Evolutionary conservation across 2,113 vertebrate genomes (phyloP).

Genomic region (Trochalopteron elliotii): DNA sequence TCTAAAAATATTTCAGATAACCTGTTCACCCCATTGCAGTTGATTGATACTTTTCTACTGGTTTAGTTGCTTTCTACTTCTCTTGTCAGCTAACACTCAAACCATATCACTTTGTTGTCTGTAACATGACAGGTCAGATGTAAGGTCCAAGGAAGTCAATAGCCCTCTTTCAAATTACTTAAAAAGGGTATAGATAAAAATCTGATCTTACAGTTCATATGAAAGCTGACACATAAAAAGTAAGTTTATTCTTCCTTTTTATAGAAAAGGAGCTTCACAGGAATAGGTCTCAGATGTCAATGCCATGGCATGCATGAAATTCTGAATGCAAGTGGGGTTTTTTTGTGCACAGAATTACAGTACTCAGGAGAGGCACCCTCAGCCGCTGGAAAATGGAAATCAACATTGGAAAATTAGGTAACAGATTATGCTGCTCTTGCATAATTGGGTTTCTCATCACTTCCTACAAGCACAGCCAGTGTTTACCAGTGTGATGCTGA

Average conservation of each 20-base stretch:
- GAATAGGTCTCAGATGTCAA: neutral
- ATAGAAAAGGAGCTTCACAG: neutral
- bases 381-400: neutral
- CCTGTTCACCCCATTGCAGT: neutral
- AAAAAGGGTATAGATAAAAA: neutral
- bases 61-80: neutral
- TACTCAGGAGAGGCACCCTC: neutral
- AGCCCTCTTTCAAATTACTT: neutral
- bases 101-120: neutral
- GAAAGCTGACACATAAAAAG: neutral
- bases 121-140: neutral
- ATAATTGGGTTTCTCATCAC: slow-evolving; percentile 24
- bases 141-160: neutral
- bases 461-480: slow-evolving; percentile 3
- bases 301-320: neutral
- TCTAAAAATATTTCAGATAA: neutral
- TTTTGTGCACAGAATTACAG: neutral
- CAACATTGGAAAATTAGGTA: neutral
- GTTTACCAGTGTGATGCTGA: slow-evolving; percentile 52
- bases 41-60: neutral
- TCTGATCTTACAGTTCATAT: neutral
- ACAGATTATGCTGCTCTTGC: neutral
- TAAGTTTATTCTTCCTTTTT: neutral
- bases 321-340: neutral
- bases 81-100: neutral